Conservation (phyloP, 2,113 vertebrate genomes). For the Excalfactoria chinensis region DNA sequence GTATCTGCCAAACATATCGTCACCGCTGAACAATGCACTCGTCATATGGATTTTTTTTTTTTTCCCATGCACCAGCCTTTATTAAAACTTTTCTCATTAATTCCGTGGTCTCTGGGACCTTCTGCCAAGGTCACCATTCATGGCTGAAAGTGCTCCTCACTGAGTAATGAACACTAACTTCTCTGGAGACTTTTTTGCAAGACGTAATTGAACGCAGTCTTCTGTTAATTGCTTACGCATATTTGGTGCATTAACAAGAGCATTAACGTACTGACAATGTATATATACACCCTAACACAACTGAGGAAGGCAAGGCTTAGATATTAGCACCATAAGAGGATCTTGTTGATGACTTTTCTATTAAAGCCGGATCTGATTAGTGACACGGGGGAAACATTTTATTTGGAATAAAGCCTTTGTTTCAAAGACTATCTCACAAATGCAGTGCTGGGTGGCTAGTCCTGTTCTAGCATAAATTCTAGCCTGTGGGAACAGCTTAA, state of each 20-base stretch:
- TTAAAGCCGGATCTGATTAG: slow-evolving; percentile 32
- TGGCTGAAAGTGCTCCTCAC: slow-evolving; percentile 23
- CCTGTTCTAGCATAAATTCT: not conserved
- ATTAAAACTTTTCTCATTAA: slow-evolving; percentile 56
- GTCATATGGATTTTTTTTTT: not conserved
- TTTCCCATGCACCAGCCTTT: slow-evolving; percentile 29
- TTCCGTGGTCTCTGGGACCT: slow-evolving; percentile 7
- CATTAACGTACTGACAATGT: not conserved
- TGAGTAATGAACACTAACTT: slow-evolving; percentile 35
- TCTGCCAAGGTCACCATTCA: slow-evolving; percentile 57
- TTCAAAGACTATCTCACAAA: slow-evolving; percentile 4
- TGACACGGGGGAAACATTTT: not conserved
- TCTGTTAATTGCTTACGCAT: slow-evolving; percentile 42
- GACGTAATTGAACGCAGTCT: slow-evolving; percentile 32
- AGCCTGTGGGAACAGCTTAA: not conserved
- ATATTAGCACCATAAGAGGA: not conserved
- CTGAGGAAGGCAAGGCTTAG: not conserved
- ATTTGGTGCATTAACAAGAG: slow-evolving; percentile 37
- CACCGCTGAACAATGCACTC: slow-evolving; percentile 60
- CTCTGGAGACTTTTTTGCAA: slow-evolving; percentile 35
- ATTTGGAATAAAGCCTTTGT: slow-evolving; percentile 21
- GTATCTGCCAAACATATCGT: slow-evolving; percentile 40
- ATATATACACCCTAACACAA: not conserved
- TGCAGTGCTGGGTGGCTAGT: not conserved
- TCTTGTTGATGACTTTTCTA: not conserved